Evolutionary conservation across 2,888 invertebrate species (phyloP).

Genomic region (Perithous albicinctus): DNA sequence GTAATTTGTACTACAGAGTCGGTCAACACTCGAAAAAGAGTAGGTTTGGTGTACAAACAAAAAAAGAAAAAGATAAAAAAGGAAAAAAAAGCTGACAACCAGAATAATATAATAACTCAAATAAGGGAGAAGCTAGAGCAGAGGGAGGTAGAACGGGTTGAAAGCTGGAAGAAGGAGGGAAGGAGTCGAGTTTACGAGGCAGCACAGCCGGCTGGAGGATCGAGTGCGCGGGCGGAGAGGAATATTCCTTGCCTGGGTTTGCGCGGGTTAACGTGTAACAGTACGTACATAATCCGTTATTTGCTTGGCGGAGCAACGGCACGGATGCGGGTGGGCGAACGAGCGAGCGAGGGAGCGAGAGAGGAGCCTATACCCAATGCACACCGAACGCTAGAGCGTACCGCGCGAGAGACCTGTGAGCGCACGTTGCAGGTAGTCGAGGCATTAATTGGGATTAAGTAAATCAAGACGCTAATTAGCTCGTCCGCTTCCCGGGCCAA

Average conservation of each 20-base stretch:
- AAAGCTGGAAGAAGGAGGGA: background rate
- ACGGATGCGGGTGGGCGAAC: slow-evolving; percentile 63
- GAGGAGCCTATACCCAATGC: slow-evolving; percentile 47
- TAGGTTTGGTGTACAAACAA: slow-evolving; percentile 7
- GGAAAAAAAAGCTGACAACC: slow-evolving; percentile 18
- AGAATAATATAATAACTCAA: slow-evolving; percentile 36
- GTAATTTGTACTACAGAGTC: background rate
- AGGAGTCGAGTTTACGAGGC: background rate
- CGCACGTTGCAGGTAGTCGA: slow-evolving; percentile 75
- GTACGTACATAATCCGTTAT: slow-evolving; percentile 83
- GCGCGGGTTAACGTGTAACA: slow-evolving; percentile 76
- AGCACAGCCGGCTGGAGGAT: slow-evolving; percentile 33
- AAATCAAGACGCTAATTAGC: slow-evolving; percentile 85
- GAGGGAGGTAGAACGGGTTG: slow-evolving; percentile 2
- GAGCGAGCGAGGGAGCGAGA: slow-evolving; percentile 52
- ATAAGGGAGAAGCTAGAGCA: slow-evolving; percentile 1
- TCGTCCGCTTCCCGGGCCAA: slow-evolving; percentile 74
- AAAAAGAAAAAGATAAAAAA: background rate
- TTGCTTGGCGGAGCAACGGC: slow-evolving; percentile 79
- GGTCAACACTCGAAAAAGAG: background rate
- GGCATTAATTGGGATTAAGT: slow-evolving; percentile 85
- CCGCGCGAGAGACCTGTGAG: slow-evolving; percentile 37
- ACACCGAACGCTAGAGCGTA: slow-evolving; percentile 32
- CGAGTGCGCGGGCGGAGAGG: slow-evolving; percentile 36
- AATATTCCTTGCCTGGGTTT: slow-evolving; percentile 61